Conservation (phyloP, 2,888 invertebrate species). For the Erebia ligea region DNA sequence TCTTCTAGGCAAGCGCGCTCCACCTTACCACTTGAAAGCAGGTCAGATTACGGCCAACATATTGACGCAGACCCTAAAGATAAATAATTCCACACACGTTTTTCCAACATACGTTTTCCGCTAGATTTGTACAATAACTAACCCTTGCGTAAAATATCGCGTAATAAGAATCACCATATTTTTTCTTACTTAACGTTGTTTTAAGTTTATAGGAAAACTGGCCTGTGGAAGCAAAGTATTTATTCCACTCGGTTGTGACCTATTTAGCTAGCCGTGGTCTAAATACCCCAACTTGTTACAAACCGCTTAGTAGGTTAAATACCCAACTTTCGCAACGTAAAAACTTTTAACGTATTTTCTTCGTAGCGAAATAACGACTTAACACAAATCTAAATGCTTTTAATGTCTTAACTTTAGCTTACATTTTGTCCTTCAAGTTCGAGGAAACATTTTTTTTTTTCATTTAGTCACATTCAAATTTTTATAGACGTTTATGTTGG, state of each 20-base stretch:
- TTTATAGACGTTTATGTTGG: no score
- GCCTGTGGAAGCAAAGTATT: background rate
- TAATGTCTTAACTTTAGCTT: background rate
- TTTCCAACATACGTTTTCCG: no score
- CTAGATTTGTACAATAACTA: no score
- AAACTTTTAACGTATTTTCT: conserved; percentile 8
- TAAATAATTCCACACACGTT: no score
- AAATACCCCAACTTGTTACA: conserved; percentile 10
- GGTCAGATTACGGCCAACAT: no score
- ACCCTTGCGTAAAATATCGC: no score
- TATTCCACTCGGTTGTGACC: background rate
- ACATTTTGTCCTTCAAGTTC: background rate
- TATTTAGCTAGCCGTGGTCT: conserved; percentile 6
- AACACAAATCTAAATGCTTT: background rate
- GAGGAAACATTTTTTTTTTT: no score
- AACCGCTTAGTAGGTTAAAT: background rate
- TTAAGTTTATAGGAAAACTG: background rate
- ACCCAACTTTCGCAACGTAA: conserved; percentile 10
- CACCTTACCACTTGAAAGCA: no score
- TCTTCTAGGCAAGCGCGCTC: no score
- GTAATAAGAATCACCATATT: no score
- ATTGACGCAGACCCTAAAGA: no score
- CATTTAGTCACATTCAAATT: no score
- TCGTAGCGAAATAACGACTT: background rate
- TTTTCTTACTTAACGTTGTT: background rate